A percentile compares a stretch with the other conserved stretches of the same genome.
Evolutionary conservation across 1,140 invertebrate genomes (phyloP).

Genomic region (Drosophila truncata): DNA sequence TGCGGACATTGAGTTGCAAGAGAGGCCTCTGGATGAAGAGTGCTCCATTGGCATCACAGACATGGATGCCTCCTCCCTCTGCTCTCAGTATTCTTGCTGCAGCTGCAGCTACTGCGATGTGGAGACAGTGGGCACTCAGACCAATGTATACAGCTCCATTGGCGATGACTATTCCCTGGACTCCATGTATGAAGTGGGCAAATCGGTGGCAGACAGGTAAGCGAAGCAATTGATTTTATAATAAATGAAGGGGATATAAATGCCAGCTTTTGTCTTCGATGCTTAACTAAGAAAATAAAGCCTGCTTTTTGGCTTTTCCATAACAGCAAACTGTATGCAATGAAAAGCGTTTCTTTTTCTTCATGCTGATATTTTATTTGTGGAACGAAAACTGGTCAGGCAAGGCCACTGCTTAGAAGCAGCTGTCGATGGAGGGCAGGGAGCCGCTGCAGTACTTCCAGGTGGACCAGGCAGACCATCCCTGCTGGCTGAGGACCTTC

Average conservation of each 20-base stretch:
- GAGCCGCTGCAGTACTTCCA: slow-evolving; percentile 64
- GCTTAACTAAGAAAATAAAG: neutral
- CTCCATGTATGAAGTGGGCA: slow-evolving; percentile 64
- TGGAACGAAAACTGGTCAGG: neutral
- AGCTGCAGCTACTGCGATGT: slow-evolving; percentile 87
- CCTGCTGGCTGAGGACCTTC: slow-evolving; percentile 67
- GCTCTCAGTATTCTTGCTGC: slow-evolving; percentile 87
- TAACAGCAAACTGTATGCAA: too few species aligned
- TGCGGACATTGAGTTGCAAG: slow-evolving; percentile 15
- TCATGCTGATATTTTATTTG: slow-evolving; percentile 11
- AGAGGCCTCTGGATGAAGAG: slow-evolving; percentile 66
- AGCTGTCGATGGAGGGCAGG: slow-evolving; percentile 64
- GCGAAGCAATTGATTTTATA: neutral
- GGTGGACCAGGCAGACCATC: slow-evolving; percentile 75
- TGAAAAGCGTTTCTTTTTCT: neutral
- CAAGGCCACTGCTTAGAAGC: slow-evolving; percentile 44
- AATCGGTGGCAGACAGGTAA: slow-evolving; percentile 75
- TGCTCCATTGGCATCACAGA: slow-evolving; percentile 81
- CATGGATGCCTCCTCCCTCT: slow-evolving; percentile 84
- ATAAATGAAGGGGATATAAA: neutral
- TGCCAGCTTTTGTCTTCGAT: slow-evolving; percentile 1
- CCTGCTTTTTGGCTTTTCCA: slow-evolving; percentile 22
- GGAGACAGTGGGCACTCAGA: slow-evolving; percentile 43
- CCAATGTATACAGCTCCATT: slow-evolving; percentile 77
- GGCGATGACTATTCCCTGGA: slow-evolving; percentile 75